A percentile compares a stretch with the other conserved stretches of the same genome.
phyloP scores from a whole-genome alignment of 2,888 invertebrate species.

The Sminthurinus aureus region DNA sequence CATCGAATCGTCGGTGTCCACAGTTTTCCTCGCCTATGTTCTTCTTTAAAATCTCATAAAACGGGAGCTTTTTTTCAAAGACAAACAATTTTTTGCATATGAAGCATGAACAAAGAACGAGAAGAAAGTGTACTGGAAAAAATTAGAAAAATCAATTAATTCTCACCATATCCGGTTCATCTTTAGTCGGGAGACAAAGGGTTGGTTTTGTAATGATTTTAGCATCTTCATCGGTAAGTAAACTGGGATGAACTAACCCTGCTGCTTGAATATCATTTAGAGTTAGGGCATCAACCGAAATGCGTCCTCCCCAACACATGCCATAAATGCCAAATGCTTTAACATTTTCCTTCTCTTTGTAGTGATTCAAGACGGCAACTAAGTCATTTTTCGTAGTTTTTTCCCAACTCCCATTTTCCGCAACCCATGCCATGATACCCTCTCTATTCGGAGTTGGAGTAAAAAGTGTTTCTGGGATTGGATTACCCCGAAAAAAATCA shows the following conservation, averaged over 20 bases:
- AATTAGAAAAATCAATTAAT: neutral
- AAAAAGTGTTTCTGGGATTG: constrained; percentile 43
- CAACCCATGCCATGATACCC: neutral
- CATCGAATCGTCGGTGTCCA: constrained; percentile 52
- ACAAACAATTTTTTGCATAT: constrained; percentile 9
- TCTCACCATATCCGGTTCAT: constrained; percentile 54
- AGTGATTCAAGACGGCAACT: constrained; percentile 28
- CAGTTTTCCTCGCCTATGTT: constrained; percentile 48
- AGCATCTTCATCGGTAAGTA: constrained; percentile 44
- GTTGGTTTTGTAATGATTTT: constrained; percentile 46
- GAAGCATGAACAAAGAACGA: neutral
- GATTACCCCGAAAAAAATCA: constrained; percentile 52
- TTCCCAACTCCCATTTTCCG: constrained; percentile 44
- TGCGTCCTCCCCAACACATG: constrained; percentile 54
- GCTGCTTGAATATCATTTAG: constrained; percentile 48
- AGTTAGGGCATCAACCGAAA: constrained; percentile 46
- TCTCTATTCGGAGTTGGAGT: constrained; percentile 52
- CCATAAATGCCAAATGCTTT: constrained; percentile 42
- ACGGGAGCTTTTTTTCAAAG: constrained; percentile 40
- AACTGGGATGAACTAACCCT: constrained; percentile 51
- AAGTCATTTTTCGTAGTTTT: constrained; percentile 37
- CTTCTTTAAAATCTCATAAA: constrained; percentile 49
- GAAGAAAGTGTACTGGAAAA: neutral
- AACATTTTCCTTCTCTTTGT: constrained; percentile 37
- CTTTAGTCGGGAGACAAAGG: constrained; percentile 50